Base-by-base conservation (phyloP, 2,888 invertebrate genomes). In the Rotaria socialis region DNA sequence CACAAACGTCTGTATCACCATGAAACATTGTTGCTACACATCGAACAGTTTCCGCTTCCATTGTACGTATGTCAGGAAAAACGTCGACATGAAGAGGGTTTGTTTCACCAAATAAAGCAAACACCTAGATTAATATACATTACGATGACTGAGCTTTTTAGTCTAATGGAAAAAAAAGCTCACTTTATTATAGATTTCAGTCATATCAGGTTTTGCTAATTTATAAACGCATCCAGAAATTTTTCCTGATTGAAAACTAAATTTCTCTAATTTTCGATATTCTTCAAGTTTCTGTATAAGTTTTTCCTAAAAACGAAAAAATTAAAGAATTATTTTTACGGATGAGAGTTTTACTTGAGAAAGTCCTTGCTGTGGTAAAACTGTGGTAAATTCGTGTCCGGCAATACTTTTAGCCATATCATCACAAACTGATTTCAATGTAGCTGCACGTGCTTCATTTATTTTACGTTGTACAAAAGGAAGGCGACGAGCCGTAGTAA, bases 51-150 rank as follows among this genome's bases (percentile, higher is more conserved):
- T 99, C 99, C 0, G 97, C 96, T 92, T 99, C 99, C 97, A 99
- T 98, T 89, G 93, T 92, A 67, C 93, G 89, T 6, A 92, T 90
- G 84, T 97, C 98, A 11, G 98, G 98, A 91, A 99, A 99, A 52
- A 99, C 93, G 91, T 99, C 99, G 0, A 96, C 94, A 91, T 99
- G 99, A 84, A 99, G 92, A 0, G 99, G 99, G 92, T 99, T 99
- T 0, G 96, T 95, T 92, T 96, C 97, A 0, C 96, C 95, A 5
- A 96, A 95, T 89, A 94, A 93, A 0, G 94, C 93, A 92, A 96
- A 98, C 22, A 97, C 95, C 89, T 94, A 56, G 80, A 16, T 58
- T 55, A 7, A 58, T 43, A 10, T 2, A 19, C 47, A 84, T 52
- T 24, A 67, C 41, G 19, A 67, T 60, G 41, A 52, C 55, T 41